A percentile compares a stretch with the other conserved stretches of the same genome.
Conservation (phyloP, 2,113 vertebrate genomes). For the Urocynchramus pylzowi region DNA sequence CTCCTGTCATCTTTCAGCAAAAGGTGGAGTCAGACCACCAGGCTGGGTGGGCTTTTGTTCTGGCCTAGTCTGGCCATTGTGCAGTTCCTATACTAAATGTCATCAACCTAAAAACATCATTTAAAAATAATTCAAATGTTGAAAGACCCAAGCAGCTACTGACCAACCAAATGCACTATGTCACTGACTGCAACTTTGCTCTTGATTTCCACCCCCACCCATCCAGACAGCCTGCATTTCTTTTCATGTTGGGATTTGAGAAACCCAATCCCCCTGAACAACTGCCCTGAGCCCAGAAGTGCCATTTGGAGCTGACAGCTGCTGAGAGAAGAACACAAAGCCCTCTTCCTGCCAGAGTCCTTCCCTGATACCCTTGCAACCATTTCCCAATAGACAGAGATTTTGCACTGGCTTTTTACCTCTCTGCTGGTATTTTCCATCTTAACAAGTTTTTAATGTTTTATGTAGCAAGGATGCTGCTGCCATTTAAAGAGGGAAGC, state of each 20-base stretch:
- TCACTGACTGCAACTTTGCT: not conserved
- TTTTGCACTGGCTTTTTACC: not conserved
- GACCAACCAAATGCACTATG: not conserved
- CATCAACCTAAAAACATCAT: not conserved
- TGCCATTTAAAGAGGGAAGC: slow-evolving; percentile 4
- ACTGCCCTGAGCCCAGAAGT: not conserved
- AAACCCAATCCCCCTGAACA: not conserved
- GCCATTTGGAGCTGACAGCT: slow-evolving; percentile 17
- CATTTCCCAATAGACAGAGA: not conserved
- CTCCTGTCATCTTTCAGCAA: not conserved
- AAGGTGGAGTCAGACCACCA: accelerated
- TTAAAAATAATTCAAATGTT: not conserved
- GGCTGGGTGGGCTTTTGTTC: not conserved
- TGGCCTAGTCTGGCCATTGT: not conserved
- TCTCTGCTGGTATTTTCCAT: not conserved
- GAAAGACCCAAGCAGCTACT: not conserved
- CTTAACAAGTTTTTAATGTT: not conserved
- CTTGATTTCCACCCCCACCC: not conserved
- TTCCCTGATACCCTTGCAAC: not conserved
- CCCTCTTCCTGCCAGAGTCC: not conserved
- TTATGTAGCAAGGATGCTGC: not conserved
- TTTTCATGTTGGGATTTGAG: not conserved
- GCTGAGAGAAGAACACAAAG: not conserved
- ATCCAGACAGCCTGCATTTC: not conserved
- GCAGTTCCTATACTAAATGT: not conserved